phyloP scores from a whole-genome alignment of 2,888 invertebrate genomes.

The Pteria penguin region DNA sequence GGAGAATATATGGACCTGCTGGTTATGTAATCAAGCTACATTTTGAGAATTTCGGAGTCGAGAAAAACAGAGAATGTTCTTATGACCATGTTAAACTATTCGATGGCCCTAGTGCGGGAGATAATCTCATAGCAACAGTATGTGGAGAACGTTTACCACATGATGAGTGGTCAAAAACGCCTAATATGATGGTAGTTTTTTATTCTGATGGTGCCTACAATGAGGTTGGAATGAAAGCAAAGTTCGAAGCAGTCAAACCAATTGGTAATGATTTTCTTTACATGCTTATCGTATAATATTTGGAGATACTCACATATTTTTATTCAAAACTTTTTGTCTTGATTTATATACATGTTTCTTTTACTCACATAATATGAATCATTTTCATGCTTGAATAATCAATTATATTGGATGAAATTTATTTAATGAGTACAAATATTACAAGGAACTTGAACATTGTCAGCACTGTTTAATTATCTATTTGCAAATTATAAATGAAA shows the following conservation, averaged over 20 bases:
- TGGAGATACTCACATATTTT: too few relatives aligned
- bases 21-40: slow-evolving; percentile 48
- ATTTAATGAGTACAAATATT: too few relatives aligned
- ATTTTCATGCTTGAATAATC: too few relatives aligned
- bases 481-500: too few relatives aligned
- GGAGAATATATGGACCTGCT: slow-evolving; percentile 43
- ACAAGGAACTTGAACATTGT: too few relatives aligned
- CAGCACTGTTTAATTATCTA: too few relatives aligned
- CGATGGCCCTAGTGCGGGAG: slow-evolving; percentile 47
- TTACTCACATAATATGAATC: too few relatives aligned
- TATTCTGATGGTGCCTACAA: slow-evolving; percentile 52
- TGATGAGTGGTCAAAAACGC: slow-evolving; percentile 56
- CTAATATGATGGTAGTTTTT: slow-evolving; percentile 61
- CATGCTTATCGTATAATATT: background rate
- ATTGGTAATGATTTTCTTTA: slow-evolving; percentile 8
- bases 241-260: slow-evolving; percentile 42
- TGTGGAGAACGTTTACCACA: slow-evolving; percentile 61
- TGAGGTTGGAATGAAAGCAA: slow-evolving; percentile 57
- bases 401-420: too few relatives aligned
- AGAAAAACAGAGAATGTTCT: slow-evolving; percentile 44
- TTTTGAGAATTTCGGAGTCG: slow-evolving; percentile 48
- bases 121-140: slow-evolving; percentile 44
- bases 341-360: too few relatives aligned
- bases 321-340: too few relatives aligned
- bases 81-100: slow-evolving; percentile 53